Base-by-base conservation (phyloP, 2,797 vertebrate species). In the Cichlasoma orientale region DNA sequence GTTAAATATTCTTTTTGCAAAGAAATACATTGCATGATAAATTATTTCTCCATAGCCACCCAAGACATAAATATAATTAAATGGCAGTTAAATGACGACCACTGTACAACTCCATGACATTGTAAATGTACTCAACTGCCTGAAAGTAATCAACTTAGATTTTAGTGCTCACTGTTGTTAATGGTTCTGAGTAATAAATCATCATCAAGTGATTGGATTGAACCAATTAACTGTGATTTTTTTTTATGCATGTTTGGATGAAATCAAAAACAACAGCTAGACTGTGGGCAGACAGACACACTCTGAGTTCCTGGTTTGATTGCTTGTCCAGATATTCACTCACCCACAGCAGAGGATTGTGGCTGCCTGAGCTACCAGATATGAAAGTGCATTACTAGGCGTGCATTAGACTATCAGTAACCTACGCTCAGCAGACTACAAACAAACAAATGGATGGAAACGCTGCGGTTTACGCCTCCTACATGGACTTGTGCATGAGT, bases 401-500 rank as follows among this genome's bases (percentile, higher is more conserved):
- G 77, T 58, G 75, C 77, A 82, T 88, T 79, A 85, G 86, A 79
- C 87, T 79, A 80, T 86, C 72, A 77, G 72, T 85, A 88, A 80
- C 82, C 86, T 82, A 82, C 72, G 55, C 77, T 74, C 76, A 82
- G 56, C 31, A 29, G 50, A 84, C 82, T 77, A 85, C 91, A 91
- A 90, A 86, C 82, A 93, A 90, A 91, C 82, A 88, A 85, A 88
- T 82, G 77, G 57, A 86, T 81, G 69, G 74, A 91, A 88, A 82
- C 79, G 71, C 77, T 61, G 76, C 83, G 84, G 74, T 88, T 89
- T 79, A 50, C 77, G 79, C 90, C 89, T 82, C 91, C 90, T 89
- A 90, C 90, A 84, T 84, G 75, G 85, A 86, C 78, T 86, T 77
- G 81, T 59, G 31, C 82, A 87, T 93, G 93, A 94, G 89, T 92